These are phyloP conservation scores for Drosophila truncata DNA, from an alignment of 1,140 invertebrate species.

Conservation along the genomic window DNA sequence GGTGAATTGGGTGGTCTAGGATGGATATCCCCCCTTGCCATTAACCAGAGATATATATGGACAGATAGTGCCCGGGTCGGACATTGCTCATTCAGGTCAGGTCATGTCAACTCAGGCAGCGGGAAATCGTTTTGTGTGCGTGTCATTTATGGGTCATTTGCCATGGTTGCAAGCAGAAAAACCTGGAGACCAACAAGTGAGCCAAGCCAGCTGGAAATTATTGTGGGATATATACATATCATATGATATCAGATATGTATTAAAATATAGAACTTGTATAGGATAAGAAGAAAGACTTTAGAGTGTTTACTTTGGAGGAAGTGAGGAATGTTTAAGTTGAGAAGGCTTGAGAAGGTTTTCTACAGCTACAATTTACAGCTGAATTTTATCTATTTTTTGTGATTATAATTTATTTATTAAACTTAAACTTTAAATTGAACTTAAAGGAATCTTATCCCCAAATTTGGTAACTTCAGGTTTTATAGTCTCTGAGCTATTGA, in stretches of 20 bases:
- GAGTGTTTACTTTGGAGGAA: too few relatives aligned
- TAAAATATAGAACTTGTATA: not conserved
- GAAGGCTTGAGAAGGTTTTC: too few relatives aligned
- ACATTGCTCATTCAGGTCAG: constrained; percentile 61
- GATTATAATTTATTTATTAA: not conserved
- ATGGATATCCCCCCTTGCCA: constrained; percentile 1
- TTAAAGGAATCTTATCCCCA: not conserved
- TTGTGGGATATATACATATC: not conserved
- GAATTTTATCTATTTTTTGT: not conserved
- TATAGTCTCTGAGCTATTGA: not conserved
- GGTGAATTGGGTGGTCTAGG: constrained; percentile 6
- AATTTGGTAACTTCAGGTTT: not conserved
- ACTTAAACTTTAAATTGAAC: not conserved
- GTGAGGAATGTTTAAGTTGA: too few relatives aligned
- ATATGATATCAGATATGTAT: not conserved
- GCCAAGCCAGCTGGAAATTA: constrained; percentile 20
- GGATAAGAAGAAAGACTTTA: not conserved
- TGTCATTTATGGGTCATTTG: constrained; percentile 77
- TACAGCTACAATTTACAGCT: too few relatives aligned
- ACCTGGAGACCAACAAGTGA: constrained; percentile 15
- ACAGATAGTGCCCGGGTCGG: constrained; percentile 24
- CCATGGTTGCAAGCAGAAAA: constrained; percentile 20
- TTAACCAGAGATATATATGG: constrained; percentile 4
- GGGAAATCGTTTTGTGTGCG: constrained; percentile 50
- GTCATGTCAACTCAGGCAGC: constrained; percentile 39